phyloP scores from a whole-genome alignment of 2,888 invertebrate genomes.

The Noctua janthina region DNA sequence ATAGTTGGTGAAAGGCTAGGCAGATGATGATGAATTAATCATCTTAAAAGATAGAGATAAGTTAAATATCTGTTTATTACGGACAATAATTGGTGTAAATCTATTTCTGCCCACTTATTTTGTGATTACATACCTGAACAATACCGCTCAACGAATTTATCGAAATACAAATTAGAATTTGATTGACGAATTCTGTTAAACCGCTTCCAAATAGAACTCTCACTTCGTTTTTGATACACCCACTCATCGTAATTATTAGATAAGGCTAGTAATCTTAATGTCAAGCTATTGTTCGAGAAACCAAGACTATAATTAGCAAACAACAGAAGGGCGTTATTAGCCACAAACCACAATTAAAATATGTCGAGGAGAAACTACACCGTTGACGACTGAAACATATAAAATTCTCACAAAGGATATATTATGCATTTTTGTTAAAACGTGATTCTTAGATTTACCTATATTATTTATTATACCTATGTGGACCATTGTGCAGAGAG shows the following conservation, averaged over 20 bases:
- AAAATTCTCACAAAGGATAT: not conserved
- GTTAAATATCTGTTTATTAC: not conserved
- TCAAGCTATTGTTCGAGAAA: not conserved
- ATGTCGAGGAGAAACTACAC: constrained; percentile 14
- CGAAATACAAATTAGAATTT: not conserved
- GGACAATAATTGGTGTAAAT: not conserved
- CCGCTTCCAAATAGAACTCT: not conserved
- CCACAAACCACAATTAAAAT: constrained; percentile 6
- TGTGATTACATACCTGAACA: not conserved
- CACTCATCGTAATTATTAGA: not conserved
- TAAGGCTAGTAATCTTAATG: not conserved
- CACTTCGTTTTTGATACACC: not conserved
- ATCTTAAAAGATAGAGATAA: not conserved
- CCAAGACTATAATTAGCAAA: not conserved
- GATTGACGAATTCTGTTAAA: constrained; percentile 4
- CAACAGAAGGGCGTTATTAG: not conserved
- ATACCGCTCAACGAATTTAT: not conserved
- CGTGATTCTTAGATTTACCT: not conserved
- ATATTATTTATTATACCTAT: not conserved
- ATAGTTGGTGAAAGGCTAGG: too few species aligned
- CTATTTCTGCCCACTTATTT: not conserved
- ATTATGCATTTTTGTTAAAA: not conserved
- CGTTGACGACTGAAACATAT: not conserved
- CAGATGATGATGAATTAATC: too few species aligned
- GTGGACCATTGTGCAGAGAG: not conserved